Conservation (phyloP, 2,888 invertebrate genomes). For the Trichogramma evanescens region DNA sequence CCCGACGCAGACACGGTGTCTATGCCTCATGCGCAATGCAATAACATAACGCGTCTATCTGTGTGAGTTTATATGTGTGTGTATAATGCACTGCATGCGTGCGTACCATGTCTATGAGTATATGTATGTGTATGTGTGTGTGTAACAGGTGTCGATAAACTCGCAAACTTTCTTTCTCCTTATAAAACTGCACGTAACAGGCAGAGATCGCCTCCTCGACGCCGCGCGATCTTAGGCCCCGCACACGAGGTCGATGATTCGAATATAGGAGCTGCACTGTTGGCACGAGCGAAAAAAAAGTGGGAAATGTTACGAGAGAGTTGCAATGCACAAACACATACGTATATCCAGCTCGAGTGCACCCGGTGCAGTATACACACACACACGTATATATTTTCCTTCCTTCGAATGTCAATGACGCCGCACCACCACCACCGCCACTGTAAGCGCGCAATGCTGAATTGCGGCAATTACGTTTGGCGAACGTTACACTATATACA, state of each 20-base stretch:
- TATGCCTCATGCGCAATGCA: background rate
- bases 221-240: constrained; percentile 1
- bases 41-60: too few species aligned
- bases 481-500: too few species aligned
- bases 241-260: constrained; percentile 22
- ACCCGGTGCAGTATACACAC: background rate
- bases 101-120: too few species aligned
- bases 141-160: constrained; percentile 32
- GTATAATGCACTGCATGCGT: too few species aligned
- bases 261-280: background rate
- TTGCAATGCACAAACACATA: background rate
- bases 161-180: constrained; percentile 31
- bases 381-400: constrained; percentile 10
- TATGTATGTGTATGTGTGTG: background rate
- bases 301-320: constrained; percentile 9
- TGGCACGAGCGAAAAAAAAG: background rate
- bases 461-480: constrained; percentile 7
- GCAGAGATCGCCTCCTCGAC: constrained; percentile 16
- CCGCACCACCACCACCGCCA: background rate
- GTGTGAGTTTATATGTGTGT: too few species aligned
- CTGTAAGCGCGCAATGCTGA: background rate
- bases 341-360: background rate
- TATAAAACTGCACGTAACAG: background rate
- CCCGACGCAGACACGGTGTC: background rate
- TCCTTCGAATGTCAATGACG: constrained; percentile 26